Conservation (phyloP, 2,888 invertebrate species). For the Synanthedon tipuliformis region DNA sequence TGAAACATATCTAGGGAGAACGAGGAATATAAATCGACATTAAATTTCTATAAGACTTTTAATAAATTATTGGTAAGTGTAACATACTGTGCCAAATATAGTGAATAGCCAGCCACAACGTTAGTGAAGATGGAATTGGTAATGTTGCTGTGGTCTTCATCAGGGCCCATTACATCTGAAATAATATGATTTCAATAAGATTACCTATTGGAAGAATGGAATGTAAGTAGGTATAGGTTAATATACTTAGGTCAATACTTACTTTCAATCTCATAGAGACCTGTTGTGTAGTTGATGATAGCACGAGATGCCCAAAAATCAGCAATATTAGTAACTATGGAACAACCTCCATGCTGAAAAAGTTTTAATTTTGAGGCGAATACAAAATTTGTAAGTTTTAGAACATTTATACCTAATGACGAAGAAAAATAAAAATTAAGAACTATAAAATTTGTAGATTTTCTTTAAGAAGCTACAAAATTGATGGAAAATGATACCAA, state of each 20-base stretch:
- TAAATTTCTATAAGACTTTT: not conserved
- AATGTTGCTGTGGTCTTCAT: slow-evolving; percentile 71
- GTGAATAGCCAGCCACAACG: slow-evolving; percentile 66
- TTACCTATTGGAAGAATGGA: not conserved
- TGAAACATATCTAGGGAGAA: slow-evolving; percentile 42
- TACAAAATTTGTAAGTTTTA: not conserved
- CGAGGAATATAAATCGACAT: not conserved
- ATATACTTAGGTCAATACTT: slow-evolving; percentile 12
- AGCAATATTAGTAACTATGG: slow-evolving; percentile 67
- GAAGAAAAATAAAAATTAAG: not conserved
- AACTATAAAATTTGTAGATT: not conserved
- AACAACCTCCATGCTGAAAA: slow-evolving; percentile 68
- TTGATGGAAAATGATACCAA: not conserved
- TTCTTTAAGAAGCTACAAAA: not conserved
- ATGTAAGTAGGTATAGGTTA: not conserved
- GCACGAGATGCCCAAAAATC: slow-evolving; percentile 71
- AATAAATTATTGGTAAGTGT: not conserved
- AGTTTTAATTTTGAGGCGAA: not conserved
- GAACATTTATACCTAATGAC: no score
- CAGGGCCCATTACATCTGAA: slow-evolving; percentile 73
- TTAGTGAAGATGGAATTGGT: slow-evolving; percentile 72
- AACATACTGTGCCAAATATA: slow-evolving; percentile 69
- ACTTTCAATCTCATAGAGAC: slow-evolving; percentile 64
- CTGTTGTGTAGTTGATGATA: slow-evolving; percentile 53
- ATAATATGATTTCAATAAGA: no score